Evolutionary conservation across 2,113 vertebrate species (phyloP).

Genomic region (Pogonocichla stellata): DNA sequence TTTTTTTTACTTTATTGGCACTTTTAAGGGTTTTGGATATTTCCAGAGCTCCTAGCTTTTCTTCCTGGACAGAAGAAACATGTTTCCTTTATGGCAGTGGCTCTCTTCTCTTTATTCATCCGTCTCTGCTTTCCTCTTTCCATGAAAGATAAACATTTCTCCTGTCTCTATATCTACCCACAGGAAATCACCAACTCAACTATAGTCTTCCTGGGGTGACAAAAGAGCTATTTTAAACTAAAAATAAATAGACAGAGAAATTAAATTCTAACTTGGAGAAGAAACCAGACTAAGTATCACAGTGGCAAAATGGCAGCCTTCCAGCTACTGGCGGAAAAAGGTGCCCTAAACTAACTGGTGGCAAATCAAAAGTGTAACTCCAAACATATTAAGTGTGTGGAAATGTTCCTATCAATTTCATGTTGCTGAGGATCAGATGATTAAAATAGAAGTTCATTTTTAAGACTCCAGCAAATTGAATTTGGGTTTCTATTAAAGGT

Average conservation of each 20-base stretch:
- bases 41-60: neutral
- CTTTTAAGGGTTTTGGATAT: neutral
- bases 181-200: neutral
- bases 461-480: neutral
- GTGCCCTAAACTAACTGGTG: neutral
- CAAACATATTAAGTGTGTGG: neutral
- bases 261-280: neutral
- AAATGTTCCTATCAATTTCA: neutral
- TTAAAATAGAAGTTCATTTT: constrained; percentile 7
- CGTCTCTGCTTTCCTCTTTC: neutral
- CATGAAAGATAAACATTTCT: neutral
- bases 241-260: neutral
- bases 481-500: neutral
- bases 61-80: neutral
- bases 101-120: neutral
- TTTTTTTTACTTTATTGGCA: neutral
- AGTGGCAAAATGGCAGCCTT: neutral
- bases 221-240: neutral
- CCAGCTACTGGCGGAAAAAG: neutral
- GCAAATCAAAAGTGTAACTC: neutral
- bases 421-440: neutral
- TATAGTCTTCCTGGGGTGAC: neutral
- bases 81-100: neutral
- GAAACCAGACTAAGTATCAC: neutral
- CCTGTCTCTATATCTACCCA: neutral